Conservation (phyloP, 2,888 invertebrate genomes). For the Busseola fusca region DNA sequence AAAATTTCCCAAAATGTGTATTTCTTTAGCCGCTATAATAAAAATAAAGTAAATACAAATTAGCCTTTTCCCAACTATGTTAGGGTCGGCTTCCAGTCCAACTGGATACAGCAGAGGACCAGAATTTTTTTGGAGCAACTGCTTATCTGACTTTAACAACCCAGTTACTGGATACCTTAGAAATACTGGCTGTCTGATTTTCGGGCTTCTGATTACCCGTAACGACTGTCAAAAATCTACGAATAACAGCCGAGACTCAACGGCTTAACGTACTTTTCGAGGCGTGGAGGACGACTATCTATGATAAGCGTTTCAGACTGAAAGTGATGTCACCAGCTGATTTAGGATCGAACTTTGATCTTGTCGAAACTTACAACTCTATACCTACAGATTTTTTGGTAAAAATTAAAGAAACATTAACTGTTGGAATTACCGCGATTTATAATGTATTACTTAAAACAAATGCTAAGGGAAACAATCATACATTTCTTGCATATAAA, state of each 20-base stretch:
- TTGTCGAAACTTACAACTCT: background rate
- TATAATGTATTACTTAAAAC: conserved; percentile 28
- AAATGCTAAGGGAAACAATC: conserved; percentile 67
- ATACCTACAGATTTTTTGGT: background rate
- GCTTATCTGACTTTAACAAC: too few species aligned
- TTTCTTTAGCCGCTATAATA: background rate
- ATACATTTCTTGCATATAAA: conserved; percentile 79
- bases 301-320: background rate
- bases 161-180: too few species aligned
- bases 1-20: background rate
- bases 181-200: too few species aligned
- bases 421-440: background rate
- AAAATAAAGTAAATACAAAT: background rate
- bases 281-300: too few species aligned
- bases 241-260: too few species aligned
- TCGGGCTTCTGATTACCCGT: too few species aligned
- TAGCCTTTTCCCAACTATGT: background rate
- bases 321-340: background rate
- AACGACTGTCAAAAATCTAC: too few species aligned
- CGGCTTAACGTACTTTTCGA: too few species aligned
- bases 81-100: too few species aligned
- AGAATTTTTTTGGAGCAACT: too few species aligned
- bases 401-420: background rate
- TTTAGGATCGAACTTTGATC: conserved; percentile 8
- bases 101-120: too few species aligned